Evolutionary conservation across 1,140 invertebrate genomes (phyloP).

Genomic region (Drosophila suzukii): DNA sequence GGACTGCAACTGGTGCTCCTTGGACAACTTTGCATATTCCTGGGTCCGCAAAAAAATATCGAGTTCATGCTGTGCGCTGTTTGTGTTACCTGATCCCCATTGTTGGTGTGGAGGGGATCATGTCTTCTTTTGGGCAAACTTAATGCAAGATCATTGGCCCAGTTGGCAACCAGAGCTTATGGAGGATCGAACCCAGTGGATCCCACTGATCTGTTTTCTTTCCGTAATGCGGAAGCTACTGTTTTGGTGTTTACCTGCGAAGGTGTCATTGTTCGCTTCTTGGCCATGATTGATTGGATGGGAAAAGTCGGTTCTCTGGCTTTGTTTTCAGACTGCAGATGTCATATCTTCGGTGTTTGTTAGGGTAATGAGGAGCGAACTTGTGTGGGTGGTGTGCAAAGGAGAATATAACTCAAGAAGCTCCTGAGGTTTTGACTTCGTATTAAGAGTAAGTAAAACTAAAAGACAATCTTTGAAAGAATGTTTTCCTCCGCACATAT

Average conservation of each 20-base stretch:
- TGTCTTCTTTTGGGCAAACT: constrained; percentile 64
- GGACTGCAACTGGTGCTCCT: constrained; percentile 36
- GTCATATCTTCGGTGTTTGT: constrained; percentile 5
- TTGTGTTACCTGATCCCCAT: constrained; percentile 58
- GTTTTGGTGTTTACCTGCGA: constrained; percentile 28
- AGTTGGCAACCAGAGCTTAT: constrained; percentile 51
- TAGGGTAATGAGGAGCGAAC: neutral
- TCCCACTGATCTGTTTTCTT: constrained; percentile 41
- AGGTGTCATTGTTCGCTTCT: constrained; percentile 59
- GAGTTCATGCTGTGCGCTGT: constrained; percentile 32
- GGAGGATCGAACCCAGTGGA: constrained; percentile 29
- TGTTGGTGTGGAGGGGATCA: constrained; percentile 43
- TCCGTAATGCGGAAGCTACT: constrained; percentile 61
- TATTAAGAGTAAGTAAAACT: no score
- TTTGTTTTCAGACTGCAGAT: neutral
- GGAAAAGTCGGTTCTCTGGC: neutral
- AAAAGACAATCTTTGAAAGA: neutral
- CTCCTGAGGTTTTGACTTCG: neutral
- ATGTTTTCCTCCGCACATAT: no score
- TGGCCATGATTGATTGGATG: constrained; percentile 63
- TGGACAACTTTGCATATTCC: constrained; percentile 65
- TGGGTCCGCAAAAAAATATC: constrained; percentile 18
- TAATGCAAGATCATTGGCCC: constrained; percentile 56
- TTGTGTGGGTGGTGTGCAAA: neutral
- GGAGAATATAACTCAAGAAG: neutral